A percentile compares a stretch with the other conserved stretches of the same genome.
Evolutionary conservation across 2,888 invertebrate species (phyloP).

Genomic region (Dryococelus australis): DNA sequence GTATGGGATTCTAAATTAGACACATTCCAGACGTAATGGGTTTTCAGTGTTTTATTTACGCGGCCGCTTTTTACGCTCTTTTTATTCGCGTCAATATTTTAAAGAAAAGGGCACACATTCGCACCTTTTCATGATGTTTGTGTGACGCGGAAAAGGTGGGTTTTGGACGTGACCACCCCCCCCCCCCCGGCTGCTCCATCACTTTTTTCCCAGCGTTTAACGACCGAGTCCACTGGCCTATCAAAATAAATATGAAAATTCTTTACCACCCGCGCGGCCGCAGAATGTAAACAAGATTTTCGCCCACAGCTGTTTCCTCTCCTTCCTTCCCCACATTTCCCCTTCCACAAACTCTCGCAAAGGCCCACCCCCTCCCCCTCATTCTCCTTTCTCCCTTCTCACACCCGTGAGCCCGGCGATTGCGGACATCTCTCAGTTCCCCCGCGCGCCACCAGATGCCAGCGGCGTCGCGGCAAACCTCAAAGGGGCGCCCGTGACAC

Average conservation of each 20-base stretch:
- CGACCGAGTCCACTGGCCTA: background rate
- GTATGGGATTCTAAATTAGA: no score
- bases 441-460: background rate
- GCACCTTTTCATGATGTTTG: background rate
- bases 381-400: background rate
- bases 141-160: background rate
- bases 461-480: conserved; percentile 39
- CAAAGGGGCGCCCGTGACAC: conserved; percentile 42
- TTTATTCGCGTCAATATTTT: no score
- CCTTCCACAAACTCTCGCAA: no score
- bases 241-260: conserved; percentile 13
- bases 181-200: background rate
- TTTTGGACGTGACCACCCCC: background rate
- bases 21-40: no score
- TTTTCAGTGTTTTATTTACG: no score
- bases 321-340: no score
- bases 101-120: no score
- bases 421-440: background rate
- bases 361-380: no score
- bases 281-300: background rate
- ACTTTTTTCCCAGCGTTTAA: no score
- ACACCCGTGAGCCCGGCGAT: background rate
- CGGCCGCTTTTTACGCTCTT: no score
- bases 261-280: background rate
- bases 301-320: no score